Conservation (phyloP, 2,888 invertebrate species). For the Archips crataeganus region DNA sequence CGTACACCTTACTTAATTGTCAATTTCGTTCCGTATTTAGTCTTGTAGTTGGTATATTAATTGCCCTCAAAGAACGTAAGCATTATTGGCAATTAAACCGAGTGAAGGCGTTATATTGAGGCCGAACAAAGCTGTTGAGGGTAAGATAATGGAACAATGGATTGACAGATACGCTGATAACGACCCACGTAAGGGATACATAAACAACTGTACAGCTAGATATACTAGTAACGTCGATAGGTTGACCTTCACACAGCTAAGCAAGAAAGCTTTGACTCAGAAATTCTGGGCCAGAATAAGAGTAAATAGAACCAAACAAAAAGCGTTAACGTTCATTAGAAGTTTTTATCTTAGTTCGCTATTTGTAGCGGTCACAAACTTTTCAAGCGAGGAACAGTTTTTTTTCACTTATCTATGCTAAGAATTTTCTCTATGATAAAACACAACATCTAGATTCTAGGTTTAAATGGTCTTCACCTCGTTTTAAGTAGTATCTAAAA, state of each 20-base stretch:
- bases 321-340: not conserved
- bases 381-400: not conserved
- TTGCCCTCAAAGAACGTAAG: not conserved
- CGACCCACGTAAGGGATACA: not conserved
- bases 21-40: too few relatives aligned
- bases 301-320: not conserved
- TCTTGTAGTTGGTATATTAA: not conserved
- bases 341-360: not conserved
- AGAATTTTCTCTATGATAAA: not conserved
- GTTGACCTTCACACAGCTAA: not conserved
- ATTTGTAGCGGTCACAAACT: not conserved
- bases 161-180: slow-evolving; percentile 15
- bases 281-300: not conserved
- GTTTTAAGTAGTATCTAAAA: too few relatives aligned
- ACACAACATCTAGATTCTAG: not conserved
- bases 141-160: slow-evolving; percentile 4
- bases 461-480: not conserved
- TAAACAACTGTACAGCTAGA: not conserved
- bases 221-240: not conserved
- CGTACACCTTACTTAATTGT: too few relatives aligned
- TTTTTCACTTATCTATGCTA: not conserved
- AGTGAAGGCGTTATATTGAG: not conserved
- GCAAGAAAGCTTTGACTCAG: not conserved
- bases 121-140: not conserved
- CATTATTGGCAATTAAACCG: slow-evolving; percentile 7